Evolutionary conservation across 2,113 vertebrate genomes (phyloP), one percentile per base, ranked within the genome.

Genomic region (Okapia johnstoni): DNA sequence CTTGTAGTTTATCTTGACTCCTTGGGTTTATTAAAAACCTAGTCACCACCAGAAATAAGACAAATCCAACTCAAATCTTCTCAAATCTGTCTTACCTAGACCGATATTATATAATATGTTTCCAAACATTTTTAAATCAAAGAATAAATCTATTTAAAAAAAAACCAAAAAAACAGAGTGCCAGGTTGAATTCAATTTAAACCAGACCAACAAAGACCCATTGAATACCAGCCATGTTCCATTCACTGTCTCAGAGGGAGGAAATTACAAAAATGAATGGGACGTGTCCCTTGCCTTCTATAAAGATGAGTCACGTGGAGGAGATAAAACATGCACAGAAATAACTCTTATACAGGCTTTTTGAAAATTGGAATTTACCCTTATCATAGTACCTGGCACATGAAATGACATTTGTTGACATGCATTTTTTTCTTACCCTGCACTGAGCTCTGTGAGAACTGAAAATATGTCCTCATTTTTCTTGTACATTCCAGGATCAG

Each of bases 71-170:
- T 86, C 55, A 88, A 33, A 66, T 12, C 30, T 66, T 70, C 83
- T 36, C 60, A 60, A 60, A 93, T 96, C 63, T 93, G 21, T 58
- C 60, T 85, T 73, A 48, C n/a, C 73, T 57, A 28, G 28, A 96
- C n/a, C 84, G 12, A 33, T 46, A 26, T 83, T 70, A 55, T 43
- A 33, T 11, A 50, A 19, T 36, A 48, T 40, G 76, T 61, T 43
- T n/a, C 16, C 26, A 84, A 79, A 70, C 21, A 83, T n/a, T 55
- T 55, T 81, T 55, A 55, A 54, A 55, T 60, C 33, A 94, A 90
- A 87, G 52, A 57, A 95, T 95, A 21, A 21, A 66, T 50, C 85
- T 90, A 85, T 80, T 92, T n/a, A n/a, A 40, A 96, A 96, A 90
- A 90, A 95, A 92, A 7, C 4, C 4, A 86, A 33, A 19, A n/a